Evolutionary conservation across 2,113 vertebrate genomes (phyloP).

Genomic region (Bolborhynchus lineola): DNA sequence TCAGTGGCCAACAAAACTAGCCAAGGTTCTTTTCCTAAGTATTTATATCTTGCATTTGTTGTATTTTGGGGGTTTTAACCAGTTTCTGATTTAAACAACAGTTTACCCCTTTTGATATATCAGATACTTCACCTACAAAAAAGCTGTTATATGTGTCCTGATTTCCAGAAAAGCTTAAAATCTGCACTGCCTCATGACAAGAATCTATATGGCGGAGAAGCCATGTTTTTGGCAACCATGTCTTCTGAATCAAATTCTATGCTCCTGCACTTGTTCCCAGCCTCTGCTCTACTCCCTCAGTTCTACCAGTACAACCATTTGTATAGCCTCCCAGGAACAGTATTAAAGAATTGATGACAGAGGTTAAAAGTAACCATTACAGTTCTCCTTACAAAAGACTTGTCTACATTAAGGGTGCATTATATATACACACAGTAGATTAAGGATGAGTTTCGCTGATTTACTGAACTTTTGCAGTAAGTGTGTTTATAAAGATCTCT

Average conservation of each 20-base stretch:
- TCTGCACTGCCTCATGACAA: not conserved
- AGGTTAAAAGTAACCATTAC: not conserved
- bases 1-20: not conserved
- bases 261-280: not conserved
- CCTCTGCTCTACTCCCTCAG: not conserved
- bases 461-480: not conserved
- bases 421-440: rapidly evolving
- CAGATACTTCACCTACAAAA: not conserved
- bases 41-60: not conserved
- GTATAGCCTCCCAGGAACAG: not conserved
- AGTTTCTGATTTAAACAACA: not conserved
- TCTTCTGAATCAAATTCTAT: not conserved
- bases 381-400: not conserved
- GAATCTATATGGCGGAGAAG: not conserved
- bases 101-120: not conserved
- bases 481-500: not conserved
- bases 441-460: not conserved
- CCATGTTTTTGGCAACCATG: not conserved
- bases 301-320: not conserved
- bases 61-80: rapidly evolving
- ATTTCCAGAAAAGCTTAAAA: not conserved
- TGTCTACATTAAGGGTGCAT: not conserved
- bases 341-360: not conserved
- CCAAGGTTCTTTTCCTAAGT: not conserved
- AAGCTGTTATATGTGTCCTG: not conserved